These are phyloP conservation scores for Diprion similis DNA, from an alignment of 1,140 invertebrate genomes.

Conservation along the genomic window DNA sequence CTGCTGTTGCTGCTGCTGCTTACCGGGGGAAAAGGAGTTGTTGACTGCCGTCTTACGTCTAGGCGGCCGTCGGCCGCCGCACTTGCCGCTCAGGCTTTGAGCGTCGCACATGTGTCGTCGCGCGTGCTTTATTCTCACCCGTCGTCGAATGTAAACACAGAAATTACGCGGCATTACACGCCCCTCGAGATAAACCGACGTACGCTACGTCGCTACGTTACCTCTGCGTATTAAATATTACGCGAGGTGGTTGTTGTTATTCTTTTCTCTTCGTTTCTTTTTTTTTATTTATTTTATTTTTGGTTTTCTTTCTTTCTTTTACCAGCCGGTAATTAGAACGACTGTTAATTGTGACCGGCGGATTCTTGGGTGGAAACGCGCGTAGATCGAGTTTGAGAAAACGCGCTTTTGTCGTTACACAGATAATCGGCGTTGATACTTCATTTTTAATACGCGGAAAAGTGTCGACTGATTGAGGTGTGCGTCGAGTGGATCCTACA, in stretches of 20 bases:
- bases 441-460: no score
- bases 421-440: no score
- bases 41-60: neutral
- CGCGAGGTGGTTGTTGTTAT: neutral
- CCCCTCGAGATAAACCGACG: no score
- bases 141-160: conserved; percentile 1
- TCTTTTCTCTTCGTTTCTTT: no score
- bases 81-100: conserved; percentile 5
- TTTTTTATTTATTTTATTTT: no score
- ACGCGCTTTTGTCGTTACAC: no score
- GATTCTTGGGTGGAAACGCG: no score
- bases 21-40: conserved; percentile 2
- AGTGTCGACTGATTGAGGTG: no score
- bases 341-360: no score
- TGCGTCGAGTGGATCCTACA: no score
- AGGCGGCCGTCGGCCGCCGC: neutral
- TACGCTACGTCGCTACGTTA: neutral
- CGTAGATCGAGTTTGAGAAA: no score
- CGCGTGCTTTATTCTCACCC: neutral
- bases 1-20: neutral
- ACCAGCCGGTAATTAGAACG: no score
- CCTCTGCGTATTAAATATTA: neutral
- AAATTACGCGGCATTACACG: neutral
- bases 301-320: neutral
- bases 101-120: neutral